Conservation (phyloP, 2,888 invertebrate species). For the Diplazon laetatorius region DNA sequence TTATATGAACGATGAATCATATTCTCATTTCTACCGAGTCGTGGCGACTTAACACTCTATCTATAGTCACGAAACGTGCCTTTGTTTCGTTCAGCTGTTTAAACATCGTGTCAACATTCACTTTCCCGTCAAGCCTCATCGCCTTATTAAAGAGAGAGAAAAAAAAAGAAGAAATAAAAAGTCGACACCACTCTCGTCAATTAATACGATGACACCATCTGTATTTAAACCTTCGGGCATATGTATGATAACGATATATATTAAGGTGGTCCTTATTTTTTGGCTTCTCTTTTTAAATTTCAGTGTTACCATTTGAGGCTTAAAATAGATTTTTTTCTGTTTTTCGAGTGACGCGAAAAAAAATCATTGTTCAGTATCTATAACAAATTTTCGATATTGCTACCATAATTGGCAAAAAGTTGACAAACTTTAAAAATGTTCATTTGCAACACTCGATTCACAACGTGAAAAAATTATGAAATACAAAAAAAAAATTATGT, state of each 20-base stretch:
- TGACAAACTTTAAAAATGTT: no score
- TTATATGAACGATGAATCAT: neutral
- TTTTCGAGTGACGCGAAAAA: no score
- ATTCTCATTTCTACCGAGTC: neutral
- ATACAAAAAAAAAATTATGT: no score
- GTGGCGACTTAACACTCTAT: neutral
- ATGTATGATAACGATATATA: neutral
- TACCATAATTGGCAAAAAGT: no score
- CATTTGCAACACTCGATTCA: no score
- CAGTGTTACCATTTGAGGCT: no score
- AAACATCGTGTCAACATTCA: slow-evolving; percentile 20
- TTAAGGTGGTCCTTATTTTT: no score
- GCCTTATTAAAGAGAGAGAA: neutral
- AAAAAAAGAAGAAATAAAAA: neutral
- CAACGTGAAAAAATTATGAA: no score
- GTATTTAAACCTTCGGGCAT: neutral
- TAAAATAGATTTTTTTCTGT: no score
- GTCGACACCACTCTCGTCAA: slow-evolving; percentile 8
- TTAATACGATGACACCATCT: slow-evolving; percentile 7
- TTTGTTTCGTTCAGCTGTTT: slow-evolving; percentile 28
- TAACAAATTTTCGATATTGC: no score
- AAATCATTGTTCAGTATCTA: no score
- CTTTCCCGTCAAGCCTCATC: slow-evolving; percentile 6
- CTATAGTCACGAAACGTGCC: slow-evolving; percentile 5
- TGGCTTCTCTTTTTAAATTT: no score